Percentiles rank a stretch among this genome's conserved stretches.
Conservation (phyloP, 2,888 invertebrate species). For the Sisyra terminalis region DNA sequence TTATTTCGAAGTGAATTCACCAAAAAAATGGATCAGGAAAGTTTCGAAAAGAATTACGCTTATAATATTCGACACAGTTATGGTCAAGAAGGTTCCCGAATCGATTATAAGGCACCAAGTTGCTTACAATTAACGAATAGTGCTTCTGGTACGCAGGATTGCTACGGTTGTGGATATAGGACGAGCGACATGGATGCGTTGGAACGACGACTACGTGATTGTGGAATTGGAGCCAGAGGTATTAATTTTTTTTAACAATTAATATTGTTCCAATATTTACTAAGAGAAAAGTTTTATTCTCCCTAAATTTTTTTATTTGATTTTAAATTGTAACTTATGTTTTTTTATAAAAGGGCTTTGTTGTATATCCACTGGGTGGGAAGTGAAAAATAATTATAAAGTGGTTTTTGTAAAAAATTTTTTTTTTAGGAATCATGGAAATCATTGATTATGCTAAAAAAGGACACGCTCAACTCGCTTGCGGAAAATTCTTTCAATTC, state of each 20-base stretch:
- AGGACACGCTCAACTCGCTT: slow-evolving; percentile 78
- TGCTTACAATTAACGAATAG: slow-evolving; percentile 80
- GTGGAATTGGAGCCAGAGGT: slow-evolving; percentile 46
- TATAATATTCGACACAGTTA: slow-evolving; percentile 88
- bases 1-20: slow-evolving; percentile 70
- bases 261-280: no score
- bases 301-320: no score
- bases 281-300: no score
- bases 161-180: slow-evolving; percentile 88
- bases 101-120: slow-evolving; percentile 78
- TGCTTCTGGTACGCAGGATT: slow-evolving; percentile 59
- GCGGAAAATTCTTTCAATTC: slow-evolving; percentile 71
- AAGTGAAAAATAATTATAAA: no score
- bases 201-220: slow-evolving; percentile 50
- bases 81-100: slow-evolving; percentile 87
- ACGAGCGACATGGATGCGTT: slow-evolving; percentile 58
- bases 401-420: no score
- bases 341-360: no score
- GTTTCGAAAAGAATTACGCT: slow-evolving; percentile 85
- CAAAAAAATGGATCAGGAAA: slow-evolving; percentile 62
- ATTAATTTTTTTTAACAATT: slow-evolving; percentile 17
- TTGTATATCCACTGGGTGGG: no score
- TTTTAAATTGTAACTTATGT: no score
- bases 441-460: slow-evolving; percentile 54
- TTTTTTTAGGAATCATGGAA: slow-evolving; percentile 34